phyloP scores from a whole-genome alignment of 2,113 vertebrate species.

The Stigmatopora nigra region DNA sequence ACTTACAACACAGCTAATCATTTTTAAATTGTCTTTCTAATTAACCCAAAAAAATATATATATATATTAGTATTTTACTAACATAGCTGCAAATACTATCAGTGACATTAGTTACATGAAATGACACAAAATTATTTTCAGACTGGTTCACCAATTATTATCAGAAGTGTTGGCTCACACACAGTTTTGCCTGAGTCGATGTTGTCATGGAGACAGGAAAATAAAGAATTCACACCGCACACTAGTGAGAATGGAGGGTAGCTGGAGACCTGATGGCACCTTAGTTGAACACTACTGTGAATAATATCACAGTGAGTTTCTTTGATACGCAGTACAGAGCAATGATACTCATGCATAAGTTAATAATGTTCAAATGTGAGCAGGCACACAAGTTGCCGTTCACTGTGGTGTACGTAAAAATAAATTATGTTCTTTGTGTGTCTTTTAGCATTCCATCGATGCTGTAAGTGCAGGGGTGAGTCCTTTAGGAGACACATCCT shows the following conservation, averaged over 20 bases:
- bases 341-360: background rate
- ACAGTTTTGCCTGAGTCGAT: background rate
- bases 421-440: constrained; percentile 18
- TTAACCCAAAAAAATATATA: background rate
- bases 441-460: constrained; percentile 81
- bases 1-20: background rate
- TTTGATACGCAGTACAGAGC: constrained; percentile 4
- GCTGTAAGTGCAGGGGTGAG: constrained; percentile 90
- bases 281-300: constrained; percentile 24
- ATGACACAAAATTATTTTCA: background rate
- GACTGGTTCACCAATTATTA: background rate
- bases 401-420: background rate
- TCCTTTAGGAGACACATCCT: constrained; percentile 82
- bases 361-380: background rate
- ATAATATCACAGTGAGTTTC: constrained; percentile 24
- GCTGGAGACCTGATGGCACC: constrained; percentile 14
- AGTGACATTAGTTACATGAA: background rate
- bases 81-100: background rate
- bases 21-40: background rate
- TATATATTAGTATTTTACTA: background rate
- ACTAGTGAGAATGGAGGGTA: constrained; percentile 11
- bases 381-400: background rate
- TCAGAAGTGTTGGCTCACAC: constrained; percentile 1
- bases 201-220: constrained; percentile 8
- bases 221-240: constrained; percentile 6